phyloP scores from a whole-genome alignment of 2,797 vertebrate genomes.

The Girardinus metallicus region DNA sequence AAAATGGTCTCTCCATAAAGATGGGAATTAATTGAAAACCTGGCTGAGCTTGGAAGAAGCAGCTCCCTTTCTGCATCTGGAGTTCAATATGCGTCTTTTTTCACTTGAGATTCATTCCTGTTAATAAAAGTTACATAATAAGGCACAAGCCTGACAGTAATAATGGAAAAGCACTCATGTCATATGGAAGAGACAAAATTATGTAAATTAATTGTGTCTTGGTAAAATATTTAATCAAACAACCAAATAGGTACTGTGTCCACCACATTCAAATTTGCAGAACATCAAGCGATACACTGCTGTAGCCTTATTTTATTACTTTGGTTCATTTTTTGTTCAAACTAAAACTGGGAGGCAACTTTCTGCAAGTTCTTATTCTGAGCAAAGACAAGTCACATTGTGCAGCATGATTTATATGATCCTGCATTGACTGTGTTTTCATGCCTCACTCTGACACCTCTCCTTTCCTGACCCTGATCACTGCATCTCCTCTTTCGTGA shows the following conservation, averaged over 20 bases:
- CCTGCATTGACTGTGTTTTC: background rate
- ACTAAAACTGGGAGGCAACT: slow-evolving; percentile 15
- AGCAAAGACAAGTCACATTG: background rate
- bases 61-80: background rate
- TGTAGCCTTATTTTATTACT: background rate
- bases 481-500: background rate
- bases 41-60: background rate
- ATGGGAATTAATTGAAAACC: background rate
- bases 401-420: slow-evolving; percentile 18
- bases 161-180: background rate
- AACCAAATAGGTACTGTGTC: background rate
- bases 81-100: background rate
- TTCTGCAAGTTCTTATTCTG: slow-evolving; percentile 13
- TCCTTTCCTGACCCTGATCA: background rate
- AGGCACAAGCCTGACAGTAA: background rate
- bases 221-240: background rate
- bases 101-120: background rate
- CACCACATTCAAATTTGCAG: background rate
- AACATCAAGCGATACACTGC: background rate
- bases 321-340: slow-evolving; percentile 1
- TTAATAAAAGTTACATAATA: background rate
- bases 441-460: background rate
- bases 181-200: background rate
- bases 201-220: background rate
- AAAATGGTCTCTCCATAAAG: background rate